These are phyloP conservation scores for Myotis pilosus DNA, from an alignment of 2,797 vertebrate species.

Conservation along the genomic window DNA sequence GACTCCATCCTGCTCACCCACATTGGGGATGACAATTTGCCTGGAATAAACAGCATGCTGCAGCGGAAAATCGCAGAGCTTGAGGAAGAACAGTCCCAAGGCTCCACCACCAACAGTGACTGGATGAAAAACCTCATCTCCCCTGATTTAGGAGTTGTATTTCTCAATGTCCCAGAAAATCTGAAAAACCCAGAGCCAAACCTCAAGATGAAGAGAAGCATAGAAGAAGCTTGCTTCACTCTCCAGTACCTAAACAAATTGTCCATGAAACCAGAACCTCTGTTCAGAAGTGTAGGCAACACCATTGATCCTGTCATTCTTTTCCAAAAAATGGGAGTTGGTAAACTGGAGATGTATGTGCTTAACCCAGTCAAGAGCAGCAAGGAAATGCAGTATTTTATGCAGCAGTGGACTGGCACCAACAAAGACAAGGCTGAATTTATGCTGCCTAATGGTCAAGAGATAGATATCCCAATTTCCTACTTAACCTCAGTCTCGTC, in stretches of 20 bases:
- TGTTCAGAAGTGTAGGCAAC: constrained; percentile 91
- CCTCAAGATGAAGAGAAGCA: constrained; percentile 89
- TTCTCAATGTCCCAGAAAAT: constrained; percentile 95
- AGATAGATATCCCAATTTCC: constrained; percentile 93
- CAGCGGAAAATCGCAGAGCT: constrained; percentile 94
- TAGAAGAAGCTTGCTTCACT: constrained; percentile 93
- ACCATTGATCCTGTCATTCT: constrained; percentile 93
- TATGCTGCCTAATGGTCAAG: constrained; percentile 91
- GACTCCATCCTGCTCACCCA: constrained; percentile 98
- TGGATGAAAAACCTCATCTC: constrained; percentile 99
- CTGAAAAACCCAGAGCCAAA: constrained; percentile 90
- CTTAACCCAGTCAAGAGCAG: constrained; percentile 95
- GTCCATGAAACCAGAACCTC: constrained; percentile 93
- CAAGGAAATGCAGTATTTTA: constrained; percentile 96
- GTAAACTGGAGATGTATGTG: constrained; percentile 98
- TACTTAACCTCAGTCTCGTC: constrained; percentile 95
- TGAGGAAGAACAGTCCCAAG: constrained; percentile 97
- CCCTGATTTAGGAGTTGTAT: constrained; percentile 95
- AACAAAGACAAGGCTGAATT: constrained; percentile 92
- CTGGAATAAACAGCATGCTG: constrained; percentile 97
- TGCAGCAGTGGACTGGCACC: constrained; percentile 96
- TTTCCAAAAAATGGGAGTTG: constrained; percentile 99
- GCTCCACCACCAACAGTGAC: constrained; percentile 95
- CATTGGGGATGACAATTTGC: constrained; percentile 95
- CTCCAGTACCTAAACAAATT: constrained; percentile 94